Conservation (phyloP, 2,113 vertebrate genomes). For the Perognathus longimembris region DNA sequence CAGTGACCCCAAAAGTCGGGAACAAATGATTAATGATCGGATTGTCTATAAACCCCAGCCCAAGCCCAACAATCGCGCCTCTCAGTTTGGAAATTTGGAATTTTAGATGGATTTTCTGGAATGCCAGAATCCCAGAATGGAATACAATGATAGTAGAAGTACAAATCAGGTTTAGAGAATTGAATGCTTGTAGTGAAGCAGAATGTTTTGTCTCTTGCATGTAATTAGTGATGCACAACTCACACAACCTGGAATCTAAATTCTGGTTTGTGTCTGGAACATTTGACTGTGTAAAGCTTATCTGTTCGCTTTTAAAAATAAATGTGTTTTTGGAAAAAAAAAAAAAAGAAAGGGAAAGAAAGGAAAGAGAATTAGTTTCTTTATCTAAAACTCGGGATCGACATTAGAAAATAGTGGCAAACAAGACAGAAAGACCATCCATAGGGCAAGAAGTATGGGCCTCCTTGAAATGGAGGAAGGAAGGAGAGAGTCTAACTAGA, state of each 20-base stretch:
- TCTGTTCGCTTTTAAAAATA: slow-evolving; percentile 78
- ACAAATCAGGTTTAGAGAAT: slow-evolving; percentile 58
- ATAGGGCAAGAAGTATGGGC: neutral
- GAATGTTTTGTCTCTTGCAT: slow-evolving; percentile 42
- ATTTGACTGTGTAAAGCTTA: slow-evolving; percentile 57
- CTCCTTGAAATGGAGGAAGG: neutral
- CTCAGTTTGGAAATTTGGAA: slow-evolving; percentile 95
- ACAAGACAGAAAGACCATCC: neutral
- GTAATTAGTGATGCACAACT: slow-evolving; percentile 40
- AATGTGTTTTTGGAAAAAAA: slow-evolving; percentile 81
- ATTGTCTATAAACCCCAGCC: slow-evolving; percentile 97
- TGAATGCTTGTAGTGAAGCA: slow-evolving; percentile 26
- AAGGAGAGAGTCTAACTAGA: neutral
- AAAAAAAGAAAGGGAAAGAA: too few species aligned
- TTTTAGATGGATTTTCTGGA: slow-evolving; percentile 79
- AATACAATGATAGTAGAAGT: slow-evolving; percentile 57
- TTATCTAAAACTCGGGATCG: neutral
- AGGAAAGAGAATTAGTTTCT: neutral
- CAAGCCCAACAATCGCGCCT: slow-evolving; percentile 92
- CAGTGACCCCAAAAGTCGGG: slow-evolving; percentile 89
- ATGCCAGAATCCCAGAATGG: slow-evolving; percentile 38
- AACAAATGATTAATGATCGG: slow-evolving; percentile 95
- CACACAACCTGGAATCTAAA: slow-evolving; percentile 61
- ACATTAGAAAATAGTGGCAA: neutral
- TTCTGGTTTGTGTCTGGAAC: slow-evolving; percentile 67